These are phyloP conservation scores for Neelides folsomi DNA, from an alignment of 2,888 invertebrate species.

Conservation along the genomic window DNA sequence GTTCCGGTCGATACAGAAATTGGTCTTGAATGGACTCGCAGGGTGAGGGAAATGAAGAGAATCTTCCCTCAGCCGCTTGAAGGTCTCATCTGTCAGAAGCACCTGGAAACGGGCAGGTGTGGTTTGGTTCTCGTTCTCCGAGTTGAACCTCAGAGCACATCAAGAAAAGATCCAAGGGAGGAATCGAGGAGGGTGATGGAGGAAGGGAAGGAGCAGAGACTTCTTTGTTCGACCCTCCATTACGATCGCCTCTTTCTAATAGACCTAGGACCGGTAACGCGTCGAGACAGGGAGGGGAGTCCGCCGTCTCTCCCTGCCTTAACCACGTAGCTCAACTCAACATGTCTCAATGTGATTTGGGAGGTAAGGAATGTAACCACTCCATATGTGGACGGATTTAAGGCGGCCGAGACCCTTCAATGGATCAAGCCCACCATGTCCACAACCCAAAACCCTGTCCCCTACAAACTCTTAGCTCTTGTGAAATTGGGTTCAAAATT, in stretches of 20 bases:
- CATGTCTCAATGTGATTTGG: conserved; percentile 2
- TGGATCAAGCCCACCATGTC: no score
- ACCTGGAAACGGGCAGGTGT: conserved; percentile 14
- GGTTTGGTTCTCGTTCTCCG: background rate
- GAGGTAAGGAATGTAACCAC: conserved; percentile 1
- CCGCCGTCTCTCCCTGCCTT: background rate
- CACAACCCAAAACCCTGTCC: no score
- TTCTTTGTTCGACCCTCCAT: background rate
- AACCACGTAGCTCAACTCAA: background rate
- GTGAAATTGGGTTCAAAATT: no score
- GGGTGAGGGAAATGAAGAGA: background rate
- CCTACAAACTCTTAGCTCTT: no score
- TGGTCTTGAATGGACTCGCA: no score
- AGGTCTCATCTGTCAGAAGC: conserved; percentile 10
- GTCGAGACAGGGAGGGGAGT: background rate
- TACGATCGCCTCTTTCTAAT: background rate
- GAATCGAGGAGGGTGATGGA: background rate
- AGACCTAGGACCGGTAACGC: no score
- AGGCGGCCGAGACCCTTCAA: no score
- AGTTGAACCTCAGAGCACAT: background rate
- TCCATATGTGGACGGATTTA: no score
- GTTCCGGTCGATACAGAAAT: no score
- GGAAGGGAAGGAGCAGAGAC: conserved; percentile 1
- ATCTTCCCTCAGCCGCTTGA: background rate
- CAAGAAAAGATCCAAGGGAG: background rate